Base-by-base conservation (phyloP, 2,113 vertebrate species). In the Nothoprocta pentlandii region DNA sequence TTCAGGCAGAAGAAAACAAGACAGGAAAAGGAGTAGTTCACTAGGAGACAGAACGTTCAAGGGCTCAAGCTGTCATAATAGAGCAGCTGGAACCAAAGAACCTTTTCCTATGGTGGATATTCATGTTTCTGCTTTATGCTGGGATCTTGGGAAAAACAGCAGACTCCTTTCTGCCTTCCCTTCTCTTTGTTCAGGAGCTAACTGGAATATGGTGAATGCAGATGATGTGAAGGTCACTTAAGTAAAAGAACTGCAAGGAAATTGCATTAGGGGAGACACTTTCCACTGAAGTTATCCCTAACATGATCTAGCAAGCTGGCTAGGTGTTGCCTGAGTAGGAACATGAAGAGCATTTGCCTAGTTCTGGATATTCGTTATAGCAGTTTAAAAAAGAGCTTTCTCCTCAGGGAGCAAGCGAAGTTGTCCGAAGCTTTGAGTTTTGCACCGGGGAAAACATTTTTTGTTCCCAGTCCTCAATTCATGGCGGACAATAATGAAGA, bases 11-110 rank as follows among this genome's bases (percentile, higher is more conserved):
- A 98, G 89, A 99, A 98, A 87, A 96, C 83, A 46, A 95, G 97
- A 83, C 98, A 98, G 96, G 98, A 98, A 96, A 98, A 98, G 73
- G 97, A 98, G 91, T 94, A 98, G 95, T 82, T 98, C 85, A 97
- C 91, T 11, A 11, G 98, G 68, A 97, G 96, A 73, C 96, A 94
- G 9, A 98, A 98, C 10, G 2, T 98, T 85, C 98, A 98, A 69
- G 96, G 98, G 21, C 77, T 99, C 92, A 98, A 98, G 94, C 98
- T 98, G 59, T 98, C 97, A 79, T 94, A 93, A 94, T 71, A 96
- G 73, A 93, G 30, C 56, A 94, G 64, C 53, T 96, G 87, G 87
- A 96, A 94, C 32, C 84, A 69, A 80, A 76, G 34, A 84, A 4
- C 26, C 70, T 80, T 89, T 96, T 94, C 87, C 76, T 92, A 51